Evolutionary conservation across 2,113 vertebrate genomes (phyloP).

Genomic region (Dasyornis broadbenti): DNA sequence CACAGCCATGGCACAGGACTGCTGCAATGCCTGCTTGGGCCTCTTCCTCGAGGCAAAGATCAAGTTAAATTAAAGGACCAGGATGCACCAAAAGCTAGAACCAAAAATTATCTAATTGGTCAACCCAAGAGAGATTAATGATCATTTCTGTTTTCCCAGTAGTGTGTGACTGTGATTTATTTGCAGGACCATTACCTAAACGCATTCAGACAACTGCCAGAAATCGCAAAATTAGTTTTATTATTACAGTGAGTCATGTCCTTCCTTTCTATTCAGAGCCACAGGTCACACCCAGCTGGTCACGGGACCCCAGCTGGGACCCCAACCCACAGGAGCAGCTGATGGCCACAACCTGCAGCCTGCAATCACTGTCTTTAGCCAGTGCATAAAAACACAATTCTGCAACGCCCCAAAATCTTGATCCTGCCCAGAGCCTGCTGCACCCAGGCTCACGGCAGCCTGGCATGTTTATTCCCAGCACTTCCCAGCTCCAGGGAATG

Average conservation of each 20-base stretch:
- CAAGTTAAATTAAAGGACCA: neutral
- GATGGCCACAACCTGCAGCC: neutral
- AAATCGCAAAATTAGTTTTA: neutral
- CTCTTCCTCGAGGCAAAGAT: neutral
- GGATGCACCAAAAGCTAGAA: neutral
- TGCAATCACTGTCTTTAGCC: neutral
- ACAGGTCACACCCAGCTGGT: neutral
- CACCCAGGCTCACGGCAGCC: neutral
- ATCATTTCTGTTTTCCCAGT: neutral
- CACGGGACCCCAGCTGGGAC: neutral
- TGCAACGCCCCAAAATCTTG: neutral
- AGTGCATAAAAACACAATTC: fast-evolving
- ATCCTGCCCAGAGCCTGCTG: neutral
- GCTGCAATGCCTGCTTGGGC: neutral
- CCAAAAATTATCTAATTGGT: neutral
- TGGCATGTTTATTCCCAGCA: fast-evolving
- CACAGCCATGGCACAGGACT: neutral
- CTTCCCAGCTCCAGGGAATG: no score
- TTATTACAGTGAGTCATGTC: fast-evolving
- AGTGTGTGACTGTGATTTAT: neutral
- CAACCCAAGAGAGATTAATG: neutral
- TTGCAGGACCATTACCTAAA: neutral
- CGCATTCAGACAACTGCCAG: neutral
- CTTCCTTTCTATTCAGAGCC: neutral
- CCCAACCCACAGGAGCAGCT: neutral